Evolutionary conservation across 1,140 invertebrate species (phyloP).

Genomic region (Chionoecetes opilio): DNA sequence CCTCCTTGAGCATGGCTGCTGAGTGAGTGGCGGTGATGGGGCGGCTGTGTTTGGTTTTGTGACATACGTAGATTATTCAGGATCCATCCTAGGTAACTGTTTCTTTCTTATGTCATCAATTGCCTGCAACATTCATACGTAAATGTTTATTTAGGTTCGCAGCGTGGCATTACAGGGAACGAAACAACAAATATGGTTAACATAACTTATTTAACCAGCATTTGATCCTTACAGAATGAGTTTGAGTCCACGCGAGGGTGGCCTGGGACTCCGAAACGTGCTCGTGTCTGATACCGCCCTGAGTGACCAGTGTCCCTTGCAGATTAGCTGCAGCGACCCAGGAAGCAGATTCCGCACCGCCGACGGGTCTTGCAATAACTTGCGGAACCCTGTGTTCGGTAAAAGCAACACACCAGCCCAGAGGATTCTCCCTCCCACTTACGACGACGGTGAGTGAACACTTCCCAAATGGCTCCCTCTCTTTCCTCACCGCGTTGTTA

Average conservation of each 20-base stretch:
- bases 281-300: background rate
- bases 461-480: background rate
- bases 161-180: no score
- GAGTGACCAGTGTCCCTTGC: constrained; percentile 44
- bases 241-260: background rate
- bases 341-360: constrained; percentile 87
- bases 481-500: no score
- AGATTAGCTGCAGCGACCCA: constrained; percentile 11
- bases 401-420: constrained; percentile 91
- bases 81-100: no score
- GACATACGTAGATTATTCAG: no score
- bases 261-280: constrained; percentile 40
- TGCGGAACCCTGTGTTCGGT: constrained; percentile 89
- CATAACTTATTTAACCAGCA: no score
- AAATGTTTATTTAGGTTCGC: no score
- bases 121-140: no score
- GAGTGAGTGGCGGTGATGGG: background rate
- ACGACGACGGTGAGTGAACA: constrained; percentile 80
- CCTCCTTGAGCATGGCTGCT: background rate
- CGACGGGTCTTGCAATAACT: constrained; percentile 94
- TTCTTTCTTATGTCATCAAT: no score
- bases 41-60: background rate
- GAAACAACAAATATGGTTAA: no score
- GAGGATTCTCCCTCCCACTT: constrained; percentile 88
- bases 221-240: background rate